These are phyloP conservation scores for Porites australiensis DNA, from an alignment of 64 coral and sea anemone genomes.

Conservation along the genomic window DNA sequence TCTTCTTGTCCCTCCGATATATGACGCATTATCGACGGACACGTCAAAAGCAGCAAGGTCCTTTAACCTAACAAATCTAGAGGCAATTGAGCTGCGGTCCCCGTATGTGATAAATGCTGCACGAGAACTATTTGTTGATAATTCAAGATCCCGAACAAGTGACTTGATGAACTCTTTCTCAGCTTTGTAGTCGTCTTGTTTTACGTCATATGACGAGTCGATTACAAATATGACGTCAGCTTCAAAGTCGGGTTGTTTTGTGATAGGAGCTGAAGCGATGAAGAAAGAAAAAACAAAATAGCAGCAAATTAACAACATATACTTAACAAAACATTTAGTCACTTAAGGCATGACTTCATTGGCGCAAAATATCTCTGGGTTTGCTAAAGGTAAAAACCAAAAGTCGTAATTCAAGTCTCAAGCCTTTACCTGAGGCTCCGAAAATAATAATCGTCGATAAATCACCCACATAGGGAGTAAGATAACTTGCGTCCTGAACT, in stretches of 20 bases:
- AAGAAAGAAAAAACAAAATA: background rate
- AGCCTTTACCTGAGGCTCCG: slow-evolving; percentile 5
- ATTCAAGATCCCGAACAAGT: slow-evolving; percentile 65
- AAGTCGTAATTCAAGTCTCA: background rate
- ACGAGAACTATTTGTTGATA: slow-evolving; percentile 59
- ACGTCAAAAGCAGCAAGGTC: slow-evolving; percentile 51
- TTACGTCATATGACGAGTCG: slow-evolving; percentile 72
- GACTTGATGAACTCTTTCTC: slow-evolving; percentile 88
- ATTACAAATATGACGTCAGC: slow-evolving; percentile 80
- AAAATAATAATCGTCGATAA: slow-evolving; percentile 37
- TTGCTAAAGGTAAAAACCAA: too few relatives aligned
- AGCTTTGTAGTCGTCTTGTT: slow-evolving; percentile 25
- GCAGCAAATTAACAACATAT: background rate
- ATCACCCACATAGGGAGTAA: background rate
- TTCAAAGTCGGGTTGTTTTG: slow-evolving; percentile 18
- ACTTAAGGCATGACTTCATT: too few relatives aligned
- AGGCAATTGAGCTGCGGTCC: slow-evolving; percentile 12
- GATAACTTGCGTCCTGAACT: slow-evolving; percentile 25
- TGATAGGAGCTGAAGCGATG: background rate
- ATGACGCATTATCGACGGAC: slow-evolving; percentile 56
- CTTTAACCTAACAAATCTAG: slow-evolving; percentile 9
- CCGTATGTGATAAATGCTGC: slow-evolving; percentile 79
- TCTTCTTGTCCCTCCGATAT: slow-evolving; percentile 68
- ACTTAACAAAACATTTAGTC: background rate
- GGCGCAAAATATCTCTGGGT: too few relatives aligned